A percentile compares a stretch with the other conserved stretches of the same genome.
These are phyloP conservation scores for Pangasius larnaudii DNA, from an alignment of 2,797 vertebrate species.

Conservation along the genomic window DNA sequence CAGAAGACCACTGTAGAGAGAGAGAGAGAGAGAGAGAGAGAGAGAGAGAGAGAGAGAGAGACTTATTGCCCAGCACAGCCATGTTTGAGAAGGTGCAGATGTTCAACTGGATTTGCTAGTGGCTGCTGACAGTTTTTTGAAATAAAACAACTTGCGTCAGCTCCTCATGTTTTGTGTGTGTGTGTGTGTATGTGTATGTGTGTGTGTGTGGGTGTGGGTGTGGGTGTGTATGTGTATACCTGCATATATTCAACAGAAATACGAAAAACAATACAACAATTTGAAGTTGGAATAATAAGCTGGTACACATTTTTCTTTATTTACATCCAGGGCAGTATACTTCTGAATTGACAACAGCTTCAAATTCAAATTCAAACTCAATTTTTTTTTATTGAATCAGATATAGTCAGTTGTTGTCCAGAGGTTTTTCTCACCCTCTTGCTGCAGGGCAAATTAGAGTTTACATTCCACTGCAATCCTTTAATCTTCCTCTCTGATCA, in stretches of 20 bases:
- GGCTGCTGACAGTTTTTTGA: constrained; percentile 79
- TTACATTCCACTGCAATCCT: constrained; percentile 77
- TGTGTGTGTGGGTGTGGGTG: background rate
- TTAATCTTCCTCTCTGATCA: constrained; percentile 79
- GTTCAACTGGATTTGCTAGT: constrained; percentile 74
- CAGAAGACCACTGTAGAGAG: constrained; percentile 69
- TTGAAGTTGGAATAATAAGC: background rate
- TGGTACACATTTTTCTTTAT: background rate
- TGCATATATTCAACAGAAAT: background rate
- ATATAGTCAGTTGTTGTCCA: background rate
- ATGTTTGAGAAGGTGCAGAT: constrained; percentile 87
- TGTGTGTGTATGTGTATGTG: background rate
- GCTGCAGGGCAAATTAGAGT: constrained; percentile 64
- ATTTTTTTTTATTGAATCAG: background rate
- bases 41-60: constrained; percentile 42
- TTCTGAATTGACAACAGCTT: background rate
- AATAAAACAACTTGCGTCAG: constrained; percentile 73
- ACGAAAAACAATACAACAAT: constrained; percentile 17
- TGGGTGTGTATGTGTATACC: background rate
- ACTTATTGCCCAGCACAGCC: constrained; percentile 64
- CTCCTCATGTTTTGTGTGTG: background rate
- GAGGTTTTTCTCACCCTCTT: constrained; percentile 42
- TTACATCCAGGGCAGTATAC: background rate
- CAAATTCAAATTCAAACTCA: background rate
- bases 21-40: constrained; percentile 56